A percentile compares a stretch with the other conserved stretches of the same genome.
Evolutionary conservation across 2,797 vertebrate genomes (phyloP).

Genomic region (Sandelia bainsii): DNA sequence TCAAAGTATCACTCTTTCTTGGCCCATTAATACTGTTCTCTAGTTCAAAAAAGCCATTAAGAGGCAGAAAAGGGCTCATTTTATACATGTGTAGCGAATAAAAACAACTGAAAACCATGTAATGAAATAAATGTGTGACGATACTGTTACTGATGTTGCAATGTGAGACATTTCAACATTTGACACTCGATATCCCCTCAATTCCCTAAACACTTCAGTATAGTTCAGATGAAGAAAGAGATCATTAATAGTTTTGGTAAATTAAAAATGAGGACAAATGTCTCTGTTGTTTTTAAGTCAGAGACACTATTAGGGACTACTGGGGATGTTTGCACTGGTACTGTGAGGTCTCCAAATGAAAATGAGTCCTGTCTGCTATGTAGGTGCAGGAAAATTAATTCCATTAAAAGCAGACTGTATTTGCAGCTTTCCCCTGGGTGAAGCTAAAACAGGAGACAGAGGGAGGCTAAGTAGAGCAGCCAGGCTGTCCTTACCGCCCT

Average conservation of each 20-base stretch:
- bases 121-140: not conserved
- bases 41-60: slow-evolving; percentile 24
- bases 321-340: slow-evolving; percentile 22
- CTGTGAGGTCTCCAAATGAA: slow-evolving; percentile 33
- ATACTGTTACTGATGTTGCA: not conserved
- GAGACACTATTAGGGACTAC: slow-evolving; percentile 2
- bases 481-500: slow-evolving; percentile 86
- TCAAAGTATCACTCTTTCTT: slow-evolving; percentile 35
- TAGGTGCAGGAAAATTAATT: slow-evolving; percentile 70
- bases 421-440: slow-evolving; percentile 73
- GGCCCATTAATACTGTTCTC: slow-evolving; percentile 30
- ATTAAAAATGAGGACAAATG: slow-evolving; percentile 46
- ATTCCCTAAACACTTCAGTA: not conserved
- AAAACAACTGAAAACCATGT: slow-evolving; percentile 3
- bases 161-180: not conserved
- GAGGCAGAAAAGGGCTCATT: slow-evolving; percentile 41
- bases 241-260: not conserved
- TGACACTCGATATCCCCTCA: not conserved
- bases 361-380: slow-evolving; percentile 60
- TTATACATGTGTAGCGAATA: not conserved
- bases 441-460: slow-evolving; percentile 77
- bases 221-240: not conserved
- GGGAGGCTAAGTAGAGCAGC: slow-evolving; percentile 76
- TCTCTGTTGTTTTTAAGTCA: slow-evolving; percentile 26
- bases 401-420: slow-evolving; percentile 75